Evolutionary conservation across 2,888 invertebrate species (phyloP).

Genomic region (Drosophila basisetae): DNA sequence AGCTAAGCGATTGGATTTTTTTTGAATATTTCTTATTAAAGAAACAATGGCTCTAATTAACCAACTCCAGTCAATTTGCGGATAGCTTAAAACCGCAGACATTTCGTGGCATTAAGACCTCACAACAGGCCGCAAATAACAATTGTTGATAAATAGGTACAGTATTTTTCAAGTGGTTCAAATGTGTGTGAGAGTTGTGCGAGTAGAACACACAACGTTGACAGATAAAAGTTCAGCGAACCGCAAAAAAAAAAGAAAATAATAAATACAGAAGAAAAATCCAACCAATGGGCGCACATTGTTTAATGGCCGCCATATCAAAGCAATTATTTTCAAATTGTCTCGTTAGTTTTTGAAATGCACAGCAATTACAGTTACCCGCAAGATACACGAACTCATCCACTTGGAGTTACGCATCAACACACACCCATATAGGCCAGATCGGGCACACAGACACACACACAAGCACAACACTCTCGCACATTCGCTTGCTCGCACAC

Average conservation of each 20-base stretch:
- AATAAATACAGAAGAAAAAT: constrained; percentile 3
- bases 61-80: constrained; percentile 15
- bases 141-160: constrained; percentile 11
- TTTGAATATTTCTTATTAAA: neutral
- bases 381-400: constrained; percentile 56
- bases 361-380: constrained; percentile 73
- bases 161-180: constrained; percentile 37
- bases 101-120: constrained; percentile 38
- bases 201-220: constrained; percentile 57
- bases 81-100: constrained; percentile 42
- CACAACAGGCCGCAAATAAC: constrained; percentile 42
- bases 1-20: neutral
- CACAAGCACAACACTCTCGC: constrained; percentile 27
- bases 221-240: constrained; percentile 78
- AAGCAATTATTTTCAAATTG: constrained; percentile 80
- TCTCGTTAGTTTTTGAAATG: constrained; percentile 74
- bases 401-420: constrained; percentile 71
- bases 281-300: constrained; percentile 65
- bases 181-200: constrained; percentile 19
- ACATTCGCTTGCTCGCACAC: constrained; percentile 26
- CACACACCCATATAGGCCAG: constrained; percentile 54
- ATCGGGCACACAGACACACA: constrained; percentile 37
- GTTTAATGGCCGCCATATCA: constrained; percentile 73
- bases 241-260: constrained; percentile 52
- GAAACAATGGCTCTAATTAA: constrained; percentile 66